phyloP scores from a whole-genome alignment of 1,140 invertebrate species.

The Colletes gigas region DNA sequence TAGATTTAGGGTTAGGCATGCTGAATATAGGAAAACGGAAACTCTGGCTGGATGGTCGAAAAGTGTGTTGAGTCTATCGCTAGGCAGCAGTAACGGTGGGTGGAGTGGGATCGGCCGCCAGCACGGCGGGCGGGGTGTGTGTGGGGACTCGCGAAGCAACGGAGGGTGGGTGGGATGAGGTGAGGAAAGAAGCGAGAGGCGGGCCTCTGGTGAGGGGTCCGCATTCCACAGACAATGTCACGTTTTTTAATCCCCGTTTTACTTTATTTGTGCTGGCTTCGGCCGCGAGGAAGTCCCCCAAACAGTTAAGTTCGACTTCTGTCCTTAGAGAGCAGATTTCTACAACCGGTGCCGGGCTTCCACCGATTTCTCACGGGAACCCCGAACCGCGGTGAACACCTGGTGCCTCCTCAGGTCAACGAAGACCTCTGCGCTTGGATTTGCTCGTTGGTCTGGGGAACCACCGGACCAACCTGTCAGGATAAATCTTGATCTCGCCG shows the following conservation, averaged over 20 bases:
- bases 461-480: too few species aligned
- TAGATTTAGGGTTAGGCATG: too few species aligned
- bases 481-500: too few species aligned
- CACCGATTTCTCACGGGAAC: not conserved
- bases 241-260: conserved; percentile 81
- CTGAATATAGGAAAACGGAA: too few species aligned
- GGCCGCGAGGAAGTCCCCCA: conserved; percentile 59
- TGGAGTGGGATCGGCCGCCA: conserved; percentile 47
- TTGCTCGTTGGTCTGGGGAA: too few species aligned
- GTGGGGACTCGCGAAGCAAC: conserved; percentile 43
- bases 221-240: conserved; percentile 82
- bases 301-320: conserved; percentile 68
- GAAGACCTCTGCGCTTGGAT: not conserved
- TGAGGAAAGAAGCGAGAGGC: conserved; percentile 54
- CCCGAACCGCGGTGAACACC: conserved; percentile 10
- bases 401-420: conserved; percentile 16
- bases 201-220: conserved; percentile 75
- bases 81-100: conserved; percentile 40
- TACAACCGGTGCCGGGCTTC: conserved; percentile 12
- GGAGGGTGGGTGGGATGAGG: conserved; percentile 38
- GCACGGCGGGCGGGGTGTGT: conserved; percentile 5
- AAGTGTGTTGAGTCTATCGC: conserved; percentile 19
- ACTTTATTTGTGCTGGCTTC: conserved; percentile 75
- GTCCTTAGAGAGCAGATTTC: conserved; percentile 46
- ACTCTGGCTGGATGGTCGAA: not conserved